phyloP scores from a whole-genome alignment of 2,888 invertebrate genomes.

The Linnaemya vulpina region DNA sequence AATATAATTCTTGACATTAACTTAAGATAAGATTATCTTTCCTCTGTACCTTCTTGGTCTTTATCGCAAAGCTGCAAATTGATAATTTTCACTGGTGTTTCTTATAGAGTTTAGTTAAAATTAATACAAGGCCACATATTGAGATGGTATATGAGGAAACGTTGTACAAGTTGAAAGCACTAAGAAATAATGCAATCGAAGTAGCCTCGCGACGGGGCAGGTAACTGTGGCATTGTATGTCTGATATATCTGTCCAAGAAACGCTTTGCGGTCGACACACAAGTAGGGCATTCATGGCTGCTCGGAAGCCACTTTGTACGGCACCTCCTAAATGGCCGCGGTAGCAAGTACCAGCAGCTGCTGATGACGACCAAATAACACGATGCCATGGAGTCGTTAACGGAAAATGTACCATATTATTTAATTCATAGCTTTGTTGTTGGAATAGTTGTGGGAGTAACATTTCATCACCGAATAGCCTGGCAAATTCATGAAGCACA shows the following conservation, averaged over 20 bases:
- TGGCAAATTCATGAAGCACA: constrained; percentile 75
- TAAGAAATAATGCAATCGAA: constrained; percentile 72
- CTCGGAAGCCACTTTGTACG: constrained; percentile 81
- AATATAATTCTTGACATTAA: constrained; percentile 1
- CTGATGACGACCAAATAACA: constrained; percentile 80
- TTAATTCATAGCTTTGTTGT: constrained; percentile 76
- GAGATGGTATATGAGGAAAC: constrained; percentile 77
- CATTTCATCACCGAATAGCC: constrained; percentile 79
- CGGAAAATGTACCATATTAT: constrained; percentile 74
- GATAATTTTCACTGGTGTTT: constrained; percentile 38
- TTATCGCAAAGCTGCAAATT: neutral
- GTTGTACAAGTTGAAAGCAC: constrained; percentile 81
- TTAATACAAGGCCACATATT: constrained; percentile 73
- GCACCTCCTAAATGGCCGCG: constrained; percentile 81
- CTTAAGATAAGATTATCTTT: neutral
- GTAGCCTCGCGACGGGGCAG: constrained; percentile 54
- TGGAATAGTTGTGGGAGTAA: constrained; percentile 74
- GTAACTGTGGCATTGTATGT: constrained; percentile 74
- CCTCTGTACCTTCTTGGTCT: neutral
- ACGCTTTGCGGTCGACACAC: constrained; percentile 80
- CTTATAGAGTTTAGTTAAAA: constrained; percentile 73
- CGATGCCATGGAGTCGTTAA: constrained; percentile 79
- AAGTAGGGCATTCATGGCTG: constrained; percentile 79
- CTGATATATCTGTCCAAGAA: constrained; percentile 79
- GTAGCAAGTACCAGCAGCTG: constrained; percentile 77